phyloP scores from a whole-genome alignment of 1,140 invertebrate genomes.

The Drosophila subpulchrella region DNA sequence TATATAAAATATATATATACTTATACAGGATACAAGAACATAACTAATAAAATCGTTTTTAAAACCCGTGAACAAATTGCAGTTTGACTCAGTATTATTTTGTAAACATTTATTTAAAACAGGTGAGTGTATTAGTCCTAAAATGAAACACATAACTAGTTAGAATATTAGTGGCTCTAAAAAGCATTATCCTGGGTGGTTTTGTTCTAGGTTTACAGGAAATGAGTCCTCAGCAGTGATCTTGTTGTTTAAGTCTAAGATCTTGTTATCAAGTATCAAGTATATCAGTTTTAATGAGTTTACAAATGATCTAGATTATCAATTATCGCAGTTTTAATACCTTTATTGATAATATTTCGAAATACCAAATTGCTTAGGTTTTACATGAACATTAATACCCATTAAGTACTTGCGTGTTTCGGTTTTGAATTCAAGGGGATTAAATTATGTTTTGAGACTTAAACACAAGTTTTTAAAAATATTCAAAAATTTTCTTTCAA shows the following conservation, averaged over 20 bases:
- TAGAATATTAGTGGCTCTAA: background rate
- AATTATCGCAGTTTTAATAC: background rate
- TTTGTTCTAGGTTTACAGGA: background rate
- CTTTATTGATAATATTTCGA: background rate
- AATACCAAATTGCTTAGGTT: background rate
- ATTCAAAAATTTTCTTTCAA: no score
- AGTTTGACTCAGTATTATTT: slow-evolving; percentile 4
- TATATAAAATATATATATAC: slow-evolving; percentile 53
- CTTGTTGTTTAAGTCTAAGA: background rate
- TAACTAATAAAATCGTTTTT: slow-evolving; percentile 79
- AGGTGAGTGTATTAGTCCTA: slow-evolving; percentile 24
- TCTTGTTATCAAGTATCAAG: no score
- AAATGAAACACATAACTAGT: slow-evolving; percentile 3
- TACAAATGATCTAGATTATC: background rate
- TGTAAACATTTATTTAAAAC: slow-evolving; percentile 47
- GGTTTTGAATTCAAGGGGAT: background rate
- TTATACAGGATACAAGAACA: slow-evolving; percentile 61
- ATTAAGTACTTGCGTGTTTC: slow-evolving; percentile 18
- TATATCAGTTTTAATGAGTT: background rate
- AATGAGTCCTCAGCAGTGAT: no score
- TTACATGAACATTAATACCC: slow-evolving; percentile 14
- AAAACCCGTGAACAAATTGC: slow-evolving; percentile 50
- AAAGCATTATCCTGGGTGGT: background rate
- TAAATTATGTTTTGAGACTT: background rate
- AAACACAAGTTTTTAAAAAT: background rate